These are phyloP conservation scores for Euphonia xanthogaster DNA, from an alignment of 2,797 vertebrate species.

Conservation along the genomic window DNA sequence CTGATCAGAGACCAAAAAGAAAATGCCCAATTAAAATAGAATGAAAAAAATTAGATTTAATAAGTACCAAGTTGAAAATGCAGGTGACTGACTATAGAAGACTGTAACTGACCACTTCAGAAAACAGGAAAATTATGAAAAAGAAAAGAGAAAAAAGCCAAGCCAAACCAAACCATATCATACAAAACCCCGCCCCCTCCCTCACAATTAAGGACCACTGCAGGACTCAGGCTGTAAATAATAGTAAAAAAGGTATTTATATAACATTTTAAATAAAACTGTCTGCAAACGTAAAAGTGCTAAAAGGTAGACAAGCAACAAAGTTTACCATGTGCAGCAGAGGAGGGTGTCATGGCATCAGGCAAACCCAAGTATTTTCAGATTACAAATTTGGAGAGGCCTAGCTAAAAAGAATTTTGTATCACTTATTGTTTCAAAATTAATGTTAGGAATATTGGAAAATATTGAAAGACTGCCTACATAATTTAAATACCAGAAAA, in stretches of 20 bases:
- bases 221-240: background rate
- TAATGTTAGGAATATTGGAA: background rate
- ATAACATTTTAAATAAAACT: background rate
- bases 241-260: background rate
- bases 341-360: background rate
- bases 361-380: background rate
- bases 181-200: accelerated
- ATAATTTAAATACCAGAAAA: background rate
- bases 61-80: background rate
- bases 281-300: background rate
- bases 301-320: background rate
- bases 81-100: background rate
- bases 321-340: background rate
- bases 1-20: background rate
- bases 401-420: background rate
- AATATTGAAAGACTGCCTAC: background rate
- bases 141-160: background rate
- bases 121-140: background rate
- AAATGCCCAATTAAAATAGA: background rate
- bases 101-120: background rate
- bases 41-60: background rate
- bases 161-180: background rate
- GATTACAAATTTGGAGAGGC: background rate
- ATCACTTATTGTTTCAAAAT: background rate
- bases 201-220: background rate